Conservation (phyloP, 2,888 invertebrate genomes). For the Mystacides longicornis region DNA sequence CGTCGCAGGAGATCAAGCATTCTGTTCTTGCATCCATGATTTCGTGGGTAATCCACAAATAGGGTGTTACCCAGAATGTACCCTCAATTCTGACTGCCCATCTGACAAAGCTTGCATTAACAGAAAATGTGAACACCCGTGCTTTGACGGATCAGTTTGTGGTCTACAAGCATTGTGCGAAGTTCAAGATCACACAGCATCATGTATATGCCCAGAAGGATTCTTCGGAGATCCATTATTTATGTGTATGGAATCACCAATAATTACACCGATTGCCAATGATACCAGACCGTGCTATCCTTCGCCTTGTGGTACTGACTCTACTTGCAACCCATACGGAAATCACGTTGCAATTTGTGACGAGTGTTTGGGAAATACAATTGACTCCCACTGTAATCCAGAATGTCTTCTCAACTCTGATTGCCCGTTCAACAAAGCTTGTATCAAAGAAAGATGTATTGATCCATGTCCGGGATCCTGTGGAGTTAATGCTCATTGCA, state of each 20-base stretch:
- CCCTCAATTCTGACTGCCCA: conserved; percentile 75
- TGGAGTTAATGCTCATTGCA: conserved; percentile 65
- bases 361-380: conserved; percentile 61
- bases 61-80: conserved; percentile 72
- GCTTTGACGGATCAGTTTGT: conserved; percentile 61
- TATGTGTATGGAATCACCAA: conserved; percentile 58
- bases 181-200: conserved; percentile 75
- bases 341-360: conserved; percentile 73
- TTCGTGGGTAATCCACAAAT: conserved; percentile 72
- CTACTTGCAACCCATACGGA: conserved; percentile 62
- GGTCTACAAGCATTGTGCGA: conserved; percentile 74
- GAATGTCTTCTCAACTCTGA: conserved; percentile 77
- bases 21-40: conserved; percentile 70
- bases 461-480: conserved; percentile 77
- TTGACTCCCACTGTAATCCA: conserved; percentile 69
- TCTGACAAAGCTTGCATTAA: conserved; percentile 67
- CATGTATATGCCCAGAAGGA: conserved; percentile 69
- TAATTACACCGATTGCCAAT: conserved; percentile 51
- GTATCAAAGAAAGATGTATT: conserved; percentile 63
- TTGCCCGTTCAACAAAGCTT: conserved; percentile 70
- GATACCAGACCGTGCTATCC: conserved; percentile 65
- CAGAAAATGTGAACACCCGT: conserved; percentile 67
- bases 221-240: conserved; percentile 74
- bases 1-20: conserved; percentile 58
- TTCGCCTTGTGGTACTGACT: conserved; percentile 65